Percentiles rank a stretch among this genome's conserved stretches.
Evolutionary conservation across 2,888 invertebrate species (phyloP).

Genomic region (Julus scanicus): DNA sequence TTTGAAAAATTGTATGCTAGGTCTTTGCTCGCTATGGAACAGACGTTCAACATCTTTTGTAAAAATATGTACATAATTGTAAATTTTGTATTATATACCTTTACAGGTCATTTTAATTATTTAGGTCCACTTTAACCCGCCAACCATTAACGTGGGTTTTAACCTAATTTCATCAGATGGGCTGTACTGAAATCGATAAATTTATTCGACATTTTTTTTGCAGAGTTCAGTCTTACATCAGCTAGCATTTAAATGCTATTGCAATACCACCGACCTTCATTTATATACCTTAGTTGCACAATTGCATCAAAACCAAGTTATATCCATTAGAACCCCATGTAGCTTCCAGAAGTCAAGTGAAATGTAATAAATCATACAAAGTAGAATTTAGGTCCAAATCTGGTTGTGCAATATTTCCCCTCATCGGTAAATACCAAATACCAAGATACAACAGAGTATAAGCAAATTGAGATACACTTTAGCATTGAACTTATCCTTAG

Average conservation of each 20-base stretch:
- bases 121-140: background rate
- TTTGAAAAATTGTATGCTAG: background rate
- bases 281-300: background rate
- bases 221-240: background rate
- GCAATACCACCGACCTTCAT: slow-evolving; percentile 2
- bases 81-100: background rate
- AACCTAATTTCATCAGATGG: background rate
- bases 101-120: background rate
- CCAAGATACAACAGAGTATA: no score
- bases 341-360: background rate
- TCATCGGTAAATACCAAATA: no score
- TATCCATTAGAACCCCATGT: background rate
- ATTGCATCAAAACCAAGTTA: background rate
- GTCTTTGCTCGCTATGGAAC: background rate
- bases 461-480: background rate
- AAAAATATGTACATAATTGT: slow-evolving; percentile 3
- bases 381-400: background rate
- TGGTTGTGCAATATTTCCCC: background rate
- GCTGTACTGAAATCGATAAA: background rate
- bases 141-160: background rate
- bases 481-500: background rate
- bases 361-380: background rate
- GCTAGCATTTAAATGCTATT: background rate
- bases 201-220: background rate
- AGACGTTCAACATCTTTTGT: background rate